phyloP scores from a whole-genome alignment of 1,140 invertebrate species.

The Pseudomyrmex cubaensis region DNA sequence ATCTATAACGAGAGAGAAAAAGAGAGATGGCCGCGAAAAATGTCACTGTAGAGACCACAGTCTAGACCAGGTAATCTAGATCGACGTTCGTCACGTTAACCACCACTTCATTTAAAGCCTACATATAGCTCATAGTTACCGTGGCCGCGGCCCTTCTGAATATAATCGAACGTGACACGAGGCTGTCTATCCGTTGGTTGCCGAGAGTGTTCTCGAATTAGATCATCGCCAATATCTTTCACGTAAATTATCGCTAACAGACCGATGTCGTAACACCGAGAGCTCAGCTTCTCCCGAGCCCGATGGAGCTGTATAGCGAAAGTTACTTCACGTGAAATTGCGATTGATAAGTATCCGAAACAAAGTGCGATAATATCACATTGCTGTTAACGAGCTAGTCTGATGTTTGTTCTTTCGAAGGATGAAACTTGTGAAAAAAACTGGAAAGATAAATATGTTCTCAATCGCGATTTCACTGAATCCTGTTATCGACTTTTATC shows the following conservation, averaged over 20 bases:
- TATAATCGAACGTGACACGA: conserved; percentile 69
- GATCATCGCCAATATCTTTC: conserved; percentile 68
- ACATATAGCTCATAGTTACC: conserved; percentile 29
- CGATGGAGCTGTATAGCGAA: too few relatives aligned
- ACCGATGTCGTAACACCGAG: conserved; percentile 23
- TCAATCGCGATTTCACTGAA: conserved; percentile 25
- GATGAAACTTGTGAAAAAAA: conserved; percentile 8
- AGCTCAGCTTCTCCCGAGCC: background rate
- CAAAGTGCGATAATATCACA: too few relatives aligned
- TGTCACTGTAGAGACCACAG: conserved; percentile 19
- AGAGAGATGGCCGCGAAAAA: background rate
- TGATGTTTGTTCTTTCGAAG: background rate
- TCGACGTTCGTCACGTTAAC: conserved; percentile 59
- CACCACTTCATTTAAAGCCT: conserved; percentile 40
- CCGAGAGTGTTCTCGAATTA: conserved; percentile 63
- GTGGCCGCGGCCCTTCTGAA: conserved; percentile 32
- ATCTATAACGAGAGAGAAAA: background rate
- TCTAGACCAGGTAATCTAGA: conserved; percentile 62
- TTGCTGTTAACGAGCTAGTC: background rate
- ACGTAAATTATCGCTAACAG: conserved; percentile 71
- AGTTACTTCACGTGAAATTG: too few relatives aligned
- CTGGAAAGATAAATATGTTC: conserved; percentile 14
- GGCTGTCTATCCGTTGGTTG: conserved; percentile 58
- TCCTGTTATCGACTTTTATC: conserved; percentile 36
- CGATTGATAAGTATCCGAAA: too few relatives aligned